Conservation (phyloP, 2,113 vertebrate genomes). For the Nannospalax galili region DNA sequence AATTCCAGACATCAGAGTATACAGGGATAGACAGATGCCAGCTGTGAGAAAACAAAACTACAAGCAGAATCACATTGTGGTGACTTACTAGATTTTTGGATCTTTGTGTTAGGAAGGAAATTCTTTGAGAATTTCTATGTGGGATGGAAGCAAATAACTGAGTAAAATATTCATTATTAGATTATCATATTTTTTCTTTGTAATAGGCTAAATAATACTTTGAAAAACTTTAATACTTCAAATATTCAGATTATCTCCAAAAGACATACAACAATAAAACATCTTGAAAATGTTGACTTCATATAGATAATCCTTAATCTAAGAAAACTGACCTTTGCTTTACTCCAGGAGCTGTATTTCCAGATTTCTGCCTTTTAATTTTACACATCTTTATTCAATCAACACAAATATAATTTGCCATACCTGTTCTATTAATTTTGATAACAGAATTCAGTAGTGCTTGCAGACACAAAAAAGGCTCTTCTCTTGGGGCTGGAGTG, state of each 20-base stretch:
- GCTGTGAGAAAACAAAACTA: background rate
- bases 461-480: constrained; percentile 77
- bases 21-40: background rate
- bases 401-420: constrained; percentile 59
- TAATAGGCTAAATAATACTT: background rate
- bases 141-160: background rate
- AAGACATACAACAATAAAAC: background rate
- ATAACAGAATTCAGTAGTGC: constrained; percentile 78
- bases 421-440: constrained; percentile 82
- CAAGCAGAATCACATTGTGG: background rate
- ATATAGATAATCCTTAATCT: background rate
- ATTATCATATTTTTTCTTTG: constrained; percentile 9
- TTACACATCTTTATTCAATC: constrained; percentile 71
- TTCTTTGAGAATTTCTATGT: background rate
- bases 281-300: background rate
- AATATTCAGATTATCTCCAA: background rate
- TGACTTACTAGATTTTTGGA: background rate
- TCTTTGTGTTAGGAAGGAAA: background rate
- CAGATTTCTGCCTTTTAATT: constrained; percentile 39
- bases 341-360: constrained; percentile 15
- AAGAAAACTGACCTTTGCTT: background rate
- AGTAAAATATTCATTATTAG: background rate
- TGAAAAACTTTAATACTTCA: background rate
- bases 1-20: background rate
- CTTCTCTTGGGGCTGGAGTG: no score